phyloP scores from a whole-genome alignment of 1,140 invertebrate species.

The Laupala kohalensis region DNA sequence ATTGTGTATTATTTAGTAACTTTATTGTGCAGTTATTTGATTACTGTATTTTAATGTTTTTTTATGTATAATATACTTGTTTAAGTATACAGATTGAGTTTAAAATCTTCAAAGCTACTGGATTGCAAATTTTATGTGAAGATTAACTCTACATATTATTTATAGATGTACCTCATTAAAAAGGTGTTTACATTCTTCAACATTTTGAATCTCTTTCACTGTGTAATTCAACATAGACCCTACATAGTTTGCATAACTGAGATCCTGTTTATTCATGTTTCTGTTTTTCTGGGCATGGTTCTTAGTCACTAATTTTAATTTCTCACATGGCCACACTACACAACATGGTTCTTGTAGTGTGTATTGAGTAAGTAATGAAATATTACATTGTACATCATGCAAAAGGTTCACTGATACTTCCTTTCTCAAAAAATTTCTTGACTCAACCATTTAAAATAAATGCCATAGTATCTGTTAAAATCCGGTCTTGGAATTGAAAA shows the following conservation, averaged over 20 bases:
- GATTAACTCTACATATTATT: not conserved
- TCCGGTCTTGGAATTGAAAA: not conserved
- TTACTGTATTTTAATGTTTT: not conserved
- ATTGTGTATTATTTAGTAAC: not conserved
- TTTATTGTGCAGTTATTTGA: not conserved
- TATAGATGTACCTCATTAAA: not conserved
- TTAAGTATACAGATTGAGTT: not conserved
- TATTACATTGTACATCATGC: not conserved
- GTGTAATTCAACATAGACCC: not conserved
- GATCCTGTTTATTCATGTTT: not conserved
- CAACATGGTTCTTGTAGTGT: not conserved
- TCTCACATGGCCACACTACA: not conserved
- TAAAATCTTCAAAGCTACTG: not conserved
- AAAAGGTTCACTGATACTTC: not conserved
- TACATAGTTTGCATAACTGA: not conserved
- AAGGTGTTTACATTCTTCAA: not conserved
- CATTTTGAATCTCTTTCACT: not conserved
- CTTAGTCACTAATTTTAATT: too few species aligned
- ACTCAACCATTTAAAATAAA: too few species aligned
- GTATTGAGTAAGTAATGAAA: not conserved
- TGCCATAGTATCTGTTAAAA: not conserved
- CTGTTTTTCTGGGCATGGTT: not conserved
- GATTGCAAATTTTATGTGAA: not conserved
- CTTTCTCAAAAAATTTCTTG: not conserved
- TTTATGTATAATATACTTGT: not conserved